Base-by-base conservation (phyloP, 2,888 invertebrate species). In the Altica lythri region DNA sequence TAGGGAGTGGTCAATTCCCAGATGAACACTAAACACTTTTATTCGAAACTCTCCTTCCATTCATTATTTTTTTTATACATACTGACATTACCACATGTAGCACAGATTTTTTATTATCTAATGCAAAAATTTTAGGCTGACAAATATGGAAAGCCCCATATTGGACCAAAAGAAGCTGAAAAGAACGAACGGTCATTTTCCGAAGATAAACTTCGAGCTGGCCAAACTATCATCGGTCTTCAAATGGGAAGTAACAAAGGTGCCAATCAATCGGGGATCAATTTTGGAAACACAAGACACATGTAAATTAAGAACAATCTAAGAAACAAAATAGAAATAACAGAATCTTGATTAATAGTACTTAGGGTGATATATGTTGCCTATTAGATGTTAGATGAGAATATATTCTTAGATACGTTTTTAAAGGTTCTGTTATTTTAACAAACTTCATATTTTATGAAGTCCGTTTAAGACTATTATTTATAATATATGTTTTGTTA, bases 231-330 rank as follows among this genome's bases (percentile, higher is more conserved):
- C 56, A 97, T 96, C 75, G 91, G 92, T 47, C 83, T 96, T 52
- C 97, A 98, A 76, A 95, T 95, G 77, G 98, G 98, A 55, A 92
- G 93, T 71, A 98, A 98, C 83, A 97, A 97, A 79, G 97, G 97
- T 18, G 97, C 97, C 68, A 95, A 82, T 73, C 96, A 96, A 77
- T 91, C 93, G 63, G 98, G 97, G 53, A 92, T 96, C 75, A 97
- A 92, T 78, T 94, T 97, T 71, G 97, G 97, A 67, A 95, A 95
- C 80, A 95, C 95, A 70, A 85, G 96, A 78, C 96, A 97, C 80
- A 95, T 95, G 94, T 95, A 89, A 87, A 67, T 22, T 46, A 10
- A 44, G 17, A 45, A 37, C 18, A 16, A 43, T 38, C 18, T 34
- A 32, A 22, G 14, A 47, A 2, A 4, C 8, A 37, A 48, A 29